Evolutionary conservation across 2,113 vertebrate species (phyloP).

Genomic region (Rhodinocichla rosea): DNA sequence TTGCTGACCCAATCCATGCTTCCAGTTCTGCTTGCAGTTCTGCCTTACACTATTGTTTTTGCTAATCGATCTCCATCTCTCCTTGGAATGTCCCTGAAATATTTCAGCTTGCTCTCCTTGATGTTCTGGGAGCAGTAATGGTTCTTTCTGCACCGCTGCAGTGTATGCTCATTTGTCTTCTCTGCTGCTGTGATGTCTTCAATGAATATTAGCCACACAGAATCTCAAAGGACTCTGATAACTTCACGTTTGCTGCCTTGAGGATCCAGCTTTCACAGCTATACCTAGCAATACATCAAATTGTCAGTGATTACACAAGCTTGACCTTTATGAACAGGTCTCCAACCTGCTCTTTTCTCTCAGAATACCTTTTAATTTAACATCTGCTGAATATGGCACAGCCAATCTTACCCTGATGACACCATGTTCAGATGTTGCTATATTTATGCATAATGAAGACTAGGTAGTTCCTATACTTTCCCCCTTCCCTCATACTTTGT

Average conservation of each 20-base stretch:
- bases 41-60: constrained; percentile 7
- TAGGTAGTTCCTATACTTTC: neutral
- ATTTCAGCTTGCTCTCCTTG: constrained; percentile 43
- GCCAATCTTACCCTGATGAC: neutral
- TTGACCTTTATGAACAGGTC: constrained; percentile 52
- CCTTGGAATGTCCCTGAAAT: constrained; percentile 58
- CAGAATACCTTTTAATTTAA: constrained; percentile 35
- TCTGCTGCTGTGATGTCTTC: neutral
- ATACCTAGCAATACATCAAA: constrained; percentile 45
- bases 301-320: constrained; percentile 31
- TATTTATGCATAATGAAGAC: neutral
- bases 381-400: neutral
- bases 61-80: constrained; percentile 52
- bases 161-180: constrained; percentile 36
- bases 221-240: constrained; percentile 46
- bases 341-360: constrained; percentile 24
- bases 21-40: constrained; percentile 3
- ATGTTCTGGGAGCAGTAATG: constrained; percentile 32
- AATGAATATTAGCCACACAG: constrained; percentile 10
- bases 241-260: constrained; percentile 36
- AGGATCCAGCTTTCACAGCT: constrained; percentile 13
- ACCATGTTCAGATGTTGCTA: neutral
- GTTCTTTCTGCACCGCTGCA: constrained; percentile 32
- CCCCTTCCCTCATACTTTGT: neutral
- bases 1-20: neutral